A percentile compares a stretch with the other conserved stretches of the same genome.
Conservation (phyloP, 2,888 invertebrate species). For the Ectemnius lituratus region DNA sequence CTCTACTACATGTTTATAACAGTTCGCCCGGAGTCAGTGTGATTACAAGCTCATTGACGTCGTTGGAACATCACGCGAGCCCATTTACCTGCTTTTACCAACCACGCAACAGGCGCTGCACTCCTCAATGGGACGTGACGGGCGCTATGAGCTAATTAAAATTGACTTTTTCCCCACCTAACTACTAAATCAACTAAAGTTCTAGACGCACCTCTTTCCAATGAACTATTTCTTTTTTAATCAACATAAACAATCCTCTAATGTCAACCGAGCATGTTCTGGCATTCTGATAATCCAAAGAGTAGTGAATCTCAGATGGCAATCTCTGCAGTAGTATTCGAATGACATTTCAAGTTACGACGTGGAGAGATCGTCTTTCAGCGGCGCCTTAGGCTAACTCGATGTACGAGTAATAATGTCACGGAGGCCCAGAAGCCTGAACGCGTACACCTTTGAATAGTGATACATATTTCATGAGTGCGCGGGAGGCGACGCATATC, state of each 20-base stretch:
- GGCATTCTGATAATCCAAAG: too few species aligned
- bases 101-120: conserved; percentile 43
- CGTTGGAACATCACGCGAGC: conserved; percentile 51
- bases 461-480: conserved; percentile 6
- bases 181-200: background rate
- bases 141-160: conserved; percentile 47
- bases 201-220: conserved; percentile 2
- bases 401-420: conserved; percentile 3
- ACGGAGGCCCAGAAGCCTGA: background rate
- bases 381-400: background rate
- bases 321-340: background rate
- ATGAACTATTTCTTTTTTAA: background rate
- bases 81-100: conserved; percentile 60
- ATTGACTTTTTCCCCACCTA: conserved; percentile 9
- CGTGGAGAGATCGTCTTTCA: background rate
- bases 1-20: conserved; percentile 41
- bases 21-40: conserved; percentile 49
- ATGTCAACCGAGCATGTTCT: too few species aligned
- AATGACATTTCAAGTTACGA: conserved; percentile 1
- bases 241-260: too few species aligned
- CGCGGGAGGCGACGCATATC: background rate
- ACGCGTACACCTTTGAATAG: background rate
- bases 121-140: conserved; percentile 20
- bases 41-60: conserved; percentile 59
- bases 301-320: too few species aligned